Evolutionary conservation across 2,888 invertebrate species (phyloP), one percentile per base, ranked within the genome.

Genomic region (Netelia inedita): DNA sequence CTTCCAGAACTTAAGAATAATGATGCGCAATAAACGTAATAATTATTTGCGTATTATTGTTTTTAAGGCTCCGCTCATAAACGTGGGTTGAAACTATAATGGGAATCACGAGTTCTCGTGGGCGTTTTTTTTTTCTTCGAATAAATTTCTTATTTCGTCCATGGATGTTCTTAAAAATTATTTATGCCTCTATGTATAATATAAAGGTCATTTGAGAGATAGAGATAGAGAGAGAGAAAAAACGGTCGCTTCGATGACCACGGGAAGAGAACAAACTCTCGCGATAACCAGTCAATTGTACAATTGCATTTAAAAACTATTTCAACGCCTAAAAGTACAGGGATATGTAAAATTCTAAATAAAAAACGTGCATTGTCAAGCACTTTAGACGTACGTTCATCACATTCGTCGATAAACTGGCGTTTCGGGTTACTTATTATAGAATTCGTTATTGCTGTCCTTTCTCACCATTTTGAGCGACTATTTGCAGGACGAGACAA

Each of bases 301-400:
- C 85, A 86, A 83, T 87, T 85, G 50, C 63, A 21, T 80, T 87
- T 79, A 21, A 85, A 88, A 85, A 88, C 79, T 76, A 41, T 75
- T 80, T 87, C 76, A 86, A 85, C 81, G 76, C 84, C 83, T 84
- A 87, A 85, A 82, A 82, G 57, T 82, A 84, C 28, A 19, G 71
- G 61, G 86, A 88, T 87, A 88, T 88, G 86, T 85, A 86, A 86
- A 83, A 73, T 87, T 85, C 73, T 63, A 75, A 57, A 61, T 61
- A 57, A 28, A 73, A 46, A 55, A 46, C 23, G 41, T 76, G 59
- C 74, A 46, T 82, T 41, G 41, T 84, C 55, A 83, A 86, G 83
- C 87, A 87, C 86, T 87, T 87, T 68, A 66, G 83, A 82, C 61
- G 72, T 14, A 73, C 59, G 9, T 46, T 57, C 65, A 79, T 83